Base-by-base conservation (phyloP, 2,797 vertebrate genomes). In the Alosa sapidissima region DNA sequence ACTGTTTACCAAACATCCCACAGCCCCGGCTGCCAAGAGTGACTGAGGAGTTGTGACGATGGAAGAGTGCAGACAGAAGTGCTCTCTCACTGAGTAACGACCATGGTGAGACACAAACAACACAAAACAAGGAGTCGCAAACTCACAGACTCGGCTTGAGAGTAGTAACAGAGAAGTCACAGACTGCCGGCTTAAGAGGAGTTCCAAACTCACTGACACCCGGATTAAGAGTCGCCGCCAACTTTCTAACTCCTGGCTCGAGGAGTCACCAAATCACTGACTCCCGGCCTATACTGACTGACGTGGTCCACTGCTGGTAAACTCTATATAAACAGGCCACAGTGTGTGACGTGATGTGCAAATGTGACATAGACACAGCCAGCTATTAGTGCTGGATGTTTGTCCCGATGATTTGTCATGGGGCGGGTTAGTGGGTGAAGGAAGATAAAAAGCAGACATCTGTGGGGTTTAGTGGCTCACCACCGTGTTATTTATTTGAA, bases 1-100 rank as follows among this genome's bases (percentile, higher is more conserved):
- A 75, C 68, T 75, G 68, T 75, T 75, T 72, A 72, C 65, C 13
- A 65, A 65, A 65, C 62, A 65, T 33, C 24, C 60, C 62, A 3
- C 33, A 1, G 33, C 36, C 0, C 33, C 41, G 33, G 14, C 68
- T 75, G 68, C 33, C 68, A 75, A 16, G 16, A 75, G 68, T 0
- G 33, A 19, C 68, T 2, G 33, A 14, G 13, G 62, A 33, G 62
- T 28, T 8, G 62, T 16, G 33, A 8, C 3, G 65, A 72, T 72
- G 65, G 65, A 72, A 41, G 33, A 10, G 11, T 3, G 68, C 36
- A 33, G 4, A 16, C 68, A 5, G 68, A 75, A 3, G 14, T 45
- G 68, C 4, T 41, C 33, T 16, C 33, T 5, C 13, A 36, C 14
- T 19, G 68, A 41, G 33, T 75, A 75, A 75, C 36, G 13, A 33